Percentiles rank a stretch among this genome's conserved stretches.
These are phyloP conservation scores for Drosophila ironensis DNA, from an alignment of 1,140 invertebrate species.

Conservation along the genomic window DNA sequence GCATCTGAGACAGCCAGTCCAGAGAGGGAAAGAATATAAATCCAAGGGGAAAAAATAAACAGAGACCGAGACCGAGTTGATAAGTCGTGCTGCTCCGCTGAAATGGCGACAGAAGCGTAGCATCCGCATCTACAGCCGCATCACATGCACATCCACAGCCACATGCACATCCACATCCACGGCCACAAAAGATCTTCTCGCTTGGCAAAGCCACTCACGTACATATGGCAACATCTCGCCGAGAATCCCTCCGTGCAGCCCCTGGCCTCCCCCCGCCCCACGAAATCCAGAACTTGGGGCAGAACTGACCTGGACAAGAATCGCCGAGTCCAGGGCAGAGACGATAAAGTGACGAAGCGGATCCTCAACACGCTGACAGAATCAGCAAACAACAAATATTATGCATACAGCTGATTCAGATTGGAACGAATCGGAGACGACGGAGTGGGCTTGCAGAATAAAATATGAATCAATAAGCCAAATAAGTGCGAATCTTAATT, in stretches of 20 bases:
- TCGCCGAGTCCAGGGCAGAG: conserved; percentile 6
- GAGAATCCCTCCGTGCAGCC: conserved; percentile 8
- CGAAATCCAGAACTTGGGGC: not conserved
- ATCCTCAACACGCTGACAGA: conserved; percentile 67
- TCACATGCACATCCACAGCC: conserved; percentile 13
- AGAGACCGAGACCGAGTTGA: conserved; percentile 40
- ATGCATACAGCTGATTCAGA: conserved; percentile 76
- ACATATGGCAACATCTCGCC: conserved; percentile 41
- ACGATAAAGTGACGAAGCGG: conserved; percentile 59
- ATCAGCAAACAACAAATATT: conserved; percentile 68
- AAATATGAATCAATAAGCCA: too few species aligned
- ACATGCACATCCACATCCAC: not conserved
- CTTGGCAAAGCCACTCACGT: conserved; percentile 60
- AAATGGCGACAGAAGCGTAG: conserved; percentile 51
- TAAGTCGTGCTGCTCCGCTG: conserved; percentile 57
- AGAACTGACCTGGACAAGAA: conserved; percentile 52
- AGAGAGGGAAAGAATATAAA: not conserved
- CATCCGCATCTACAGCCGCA: conserved; percentile 36
- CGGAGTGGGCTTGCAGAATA: conserved; percentile 3
- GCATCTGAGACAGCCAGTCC: conserved; percentile 13
- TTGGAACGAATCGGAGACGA: conserved; percentile 34
- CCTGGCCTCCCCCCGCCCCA: not conserved
- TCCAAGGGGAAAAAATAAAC: not conserved
- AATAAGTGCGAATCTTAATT: too few species aligned
- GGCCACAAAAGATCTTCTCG: conserved; percentile 27